Conservation (phyloP, 1,140 invertebrate genomes). For the Drosophila athabasca region DNA sequence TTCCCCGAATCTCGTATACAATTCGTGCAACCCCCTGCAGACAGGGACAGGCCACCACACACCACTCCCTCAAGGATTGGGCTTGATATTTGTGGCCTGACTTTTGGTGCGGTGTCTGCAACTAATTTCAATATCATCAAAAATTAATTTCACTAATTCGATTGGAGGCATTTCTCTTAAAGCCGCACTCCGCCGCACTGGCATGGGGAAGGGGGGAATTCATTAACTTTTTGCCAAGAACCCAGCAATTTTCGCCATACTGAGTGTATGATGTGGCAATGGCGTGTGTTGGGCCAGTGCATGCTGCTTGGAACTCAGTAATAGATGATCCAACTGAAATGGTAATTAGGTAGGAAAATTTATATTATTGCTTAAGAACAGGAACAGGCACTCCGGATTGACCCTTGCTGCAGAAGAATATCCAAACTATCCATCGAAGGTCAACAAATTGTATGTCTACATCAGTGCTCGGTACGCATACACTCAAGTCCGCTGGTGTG, state of each 20-base stretch:
- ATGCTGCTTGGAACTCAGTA: constrained; percentile 27
- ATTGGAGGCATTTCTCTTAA: constrained; percentile 67
- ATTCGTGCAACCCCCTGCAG: constrained; percentile 21
- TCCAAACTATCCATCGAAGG: too few relatives aligned
- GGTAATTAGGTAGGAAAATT: constrained; percentile 42
- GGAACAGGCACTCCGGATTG: too few relatives aligned
- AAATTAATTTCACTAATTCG: constrained; percentile 84
- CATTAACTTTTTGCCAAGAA: constrained; percentile 57
- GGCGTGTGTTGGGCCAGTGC: constrained; percentile 39
- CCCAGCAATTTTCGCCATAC: constrained; percentile 21
- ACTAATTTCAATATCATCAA: constrained; percentile 84
- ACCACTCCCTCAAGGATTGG: background rate
- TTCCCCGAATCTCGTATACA: constrained; percentile 38
- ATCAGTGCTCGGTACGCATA: too few relatives aligned
- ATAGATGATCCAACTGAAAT: constrained; percentile 47
- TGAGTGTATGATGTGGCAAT: constrained; percentile 62
- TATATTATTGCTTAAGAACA: constrained; percentile 7
- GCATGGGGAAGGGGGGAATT: constrained; percentile 21
- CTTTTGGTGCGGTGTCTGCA: constrained; percentile 61
- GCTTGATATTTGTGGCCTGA: constrained; percentile 33
- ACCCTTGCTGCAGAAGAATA: too few relatives aligned
- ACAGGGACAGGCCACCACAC: background rate
- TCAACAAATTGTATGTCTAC: too few relatives aligned
- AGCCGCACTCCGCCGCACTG: constrained; percentile 16
- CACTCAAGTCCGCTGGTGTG: too few relatives aligned